Percentiles rank a stretch among this genome's conserved stretches.
phyloP scores from a whole-genome alignment of 2,888 invertebrate genomes.

The Lobophora halterata region DNA sequence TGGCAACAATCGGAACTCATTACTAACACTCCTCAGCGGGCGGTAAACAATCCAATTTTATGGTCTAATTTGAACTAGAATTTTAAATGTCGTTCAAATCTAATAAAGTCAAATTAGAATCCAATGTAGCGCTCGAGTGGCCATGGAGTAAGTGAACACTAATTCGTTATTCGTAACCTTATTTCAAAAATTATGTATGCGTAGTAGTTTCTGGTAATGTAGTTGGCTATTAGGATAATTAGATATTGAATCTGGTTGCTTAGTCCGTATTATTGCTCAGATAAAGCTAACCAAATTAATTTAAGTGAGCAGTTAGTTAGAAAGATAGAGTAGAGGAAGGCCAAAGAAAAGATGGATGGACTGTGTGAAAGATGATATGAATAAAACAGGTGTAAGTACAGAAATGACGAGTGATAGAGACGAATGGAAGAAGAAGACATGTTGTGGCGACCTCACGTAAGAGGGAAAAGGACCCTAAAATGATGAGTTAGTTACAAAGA shows the following conservation, averaged over 20 bases:
- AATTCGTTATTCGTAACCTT: constrained; percentile 15
- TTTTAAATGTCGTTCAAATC: constrained; percentile 72
- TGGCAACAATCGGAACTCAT: constrained; percentile 37
- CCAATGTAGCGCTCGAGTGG: constrained; percentile 52
- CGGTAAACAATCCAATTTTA: constrained; percentile 63
- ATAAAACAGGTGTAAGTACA: too few relatives aligned
- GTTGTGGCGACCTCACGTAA: too few relatives aligned
- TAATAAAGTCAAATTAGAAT: constrained; percentile 71
- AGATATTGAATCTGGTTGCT: neutral
- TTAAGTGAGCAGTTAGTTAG: too few relatives aligned
- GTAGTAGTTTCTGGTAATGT: neutral
- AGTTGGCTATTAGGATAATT: neutral
- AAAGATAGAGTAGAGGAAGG: too few relatives aligned
- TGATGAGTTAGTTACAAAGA: too few relatives aligned
- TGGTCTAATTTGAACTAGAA: constrained; percentile 57
- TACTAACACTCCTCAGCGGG: constrained; percentile 41
- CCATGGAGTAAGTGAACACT: constrained; percentile 26
- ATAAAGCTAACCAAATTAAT: too few relatives aligned
- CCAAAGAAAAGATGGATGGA: too few relatives aligned
- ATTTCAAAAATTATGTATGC: constrained; percentile 17
- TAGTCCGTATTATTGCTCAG: too few relatives aligned
- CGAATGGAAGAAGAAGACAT: too few relatives aligned
- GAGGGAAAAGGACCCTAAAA: too few relatives aligned
- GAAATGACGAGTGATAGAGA: too few relatives aligned
- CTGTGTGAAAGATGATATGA: too few relatives aligned